Base-by-base conservation (phyloP, 2,888 invertebrate genomes). In the Tubiluchus corallicola region DNA sequence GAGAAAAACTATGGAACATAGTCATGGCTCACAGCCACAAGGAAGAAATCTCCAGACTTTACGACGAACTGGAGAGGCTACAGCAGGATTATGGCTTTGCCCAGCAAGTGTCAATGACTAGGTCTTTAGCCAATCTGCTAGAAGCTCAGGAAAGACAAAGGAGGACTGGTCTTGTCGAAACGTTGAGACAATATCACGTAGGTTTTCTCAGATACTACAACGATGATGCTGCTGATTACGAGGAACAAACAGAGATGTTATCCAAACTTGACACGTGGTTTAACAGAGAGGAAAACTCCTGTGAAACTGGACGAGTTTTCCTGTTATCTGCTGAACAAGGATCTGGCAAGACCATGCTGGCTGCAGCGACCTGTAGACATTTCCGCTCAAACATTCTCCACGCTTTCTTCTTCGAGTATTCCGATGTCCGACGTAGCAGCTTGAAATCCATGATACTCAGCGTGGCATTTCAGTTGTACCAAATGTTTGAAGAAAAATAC, bases 191-290 rank as follows among this genome's bases (percentile, higher is more conserved):
- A 9, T 29, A 29, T n/a, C 29, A 29, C 29, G n/a, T 29, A 9
- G 29, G n/a, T 29, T 29, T 29, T 29, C 29, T 29, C 29, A 9
- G 29, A 9, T 29, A 9, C 29, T n/a, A 29, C 29, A 29, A 29
- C 29, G 29, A 9, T n/a, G 29, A 29, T n/a, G n/a, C 29, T 9
- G 29, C 9, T 29, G n/a, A 9, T 9, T 29, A 29, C n/a, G 9
- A 29, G n/a, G 29, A 29, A n/a, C 29, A 29, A n/a, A 29, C 29
- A n/a, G 29, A 29, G 29, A n/a, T 29, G 9, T n/a, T 29, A n/a
- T n/a, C 9, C 29, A 29, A n/a, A 9, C 9, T 29, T 9, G 29
- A 29, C 29, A n/a, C 29, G 29, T 29, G 29, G 29, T 29, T 29
- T 29, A 29, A 29, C n/a, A 29, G n/a, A 9, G 29, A 29, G n/a